Evolutionary conservation across 2,113 vertebrate genomes (phyloP), one percentile per base, ranked within the genome.

Genomic region (Thinocorus orbignyianus): DNA sequence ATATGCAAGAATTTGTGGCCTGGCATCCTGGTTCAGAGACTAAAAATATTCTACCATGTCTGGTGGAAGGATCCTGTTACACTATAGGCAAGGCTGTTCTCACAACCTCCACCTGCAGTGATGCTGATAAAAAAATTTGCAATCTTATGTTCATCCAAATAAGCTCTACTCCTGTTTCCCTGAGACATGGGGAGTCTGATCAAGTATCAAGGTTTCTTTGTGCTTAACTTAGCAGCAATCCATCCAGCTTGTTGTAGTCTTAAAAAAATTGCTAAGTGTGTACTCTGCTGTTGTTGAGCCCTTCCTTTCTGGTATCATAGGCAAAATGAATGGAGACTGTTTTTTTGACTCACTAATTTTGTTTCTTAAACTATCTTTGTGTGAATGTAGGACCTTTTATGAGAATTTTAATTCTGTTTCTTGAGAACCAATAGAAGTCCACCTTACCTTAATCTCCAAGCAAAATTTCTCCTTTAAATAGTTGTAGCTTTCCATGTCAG

Each of bases 51-150:
- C 73, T 79, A 35, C 41, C 48, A n/a, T 46, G 74, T 92, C 70
- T 92, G 62, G 20, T 87, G 85, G 44, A 94, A 72, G 44, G 48
- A 69, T 95, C 82, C 24, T 93, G 16, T 71, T 81, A 55, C 65
- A 76, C 35, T 70, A n/a, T 55, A 46, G 54, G 1, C 58, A 78
- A 71, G 33, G 24, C 52, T 76, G 57, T 93, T 97, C 74, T 92
- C 88, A 86, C 66, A 88, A 57, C 31, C 52, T 80, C 90, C 58
- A 96, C 57, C 85, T 92, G 66, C 66, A 90, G 30, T 88, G 79
- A 46, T 82, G 41, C 62, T 88, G 81, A 85, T 90, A 60, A 94
- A 91, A 88, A 74, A 48, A 90, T 17, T 71, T 85, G 74, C 78
- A 69, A 57, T 90, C 66, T 74, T 72, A 28, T 3, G 11, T 88